These are phyloP conservation scores for Calosoma granatense DNA, from an alignment of 1,140 invertebrate species.

Conservation along the genomic window DNA sequence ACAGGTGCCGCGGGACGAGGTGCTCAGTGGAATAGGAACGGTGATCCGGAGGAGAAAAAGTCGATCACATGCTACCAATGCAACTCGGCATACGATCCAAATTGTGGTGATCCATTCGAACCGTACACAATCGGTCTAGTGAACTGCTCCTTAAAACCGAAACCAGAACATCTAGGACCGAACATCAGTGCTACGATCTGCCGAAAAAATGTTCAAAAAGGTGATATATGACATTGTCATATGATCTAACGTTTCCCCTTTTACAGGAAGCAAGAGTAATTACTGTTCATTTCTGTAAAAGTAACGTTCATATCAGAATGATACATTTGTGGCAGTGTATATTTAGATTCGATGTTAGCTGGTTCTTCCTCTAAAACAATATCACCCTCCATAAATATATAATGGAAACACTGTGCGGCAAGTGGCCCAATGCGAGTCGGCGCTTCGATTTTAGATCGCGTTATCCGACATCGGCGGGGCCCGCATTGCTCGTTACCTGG, in stretches of 20 bases:
- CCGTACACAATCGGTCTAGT: constrained; percentile 67
- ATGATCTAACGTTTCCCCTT: neutral
- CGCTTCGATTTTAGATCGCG: neutral
- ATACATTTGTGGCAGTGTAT: too few species aligned
- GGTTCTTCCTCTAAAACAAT: too few species aligned
- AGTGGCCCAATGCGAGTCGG: too few species aligned
- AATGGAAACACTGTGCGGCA: too few species aligned
- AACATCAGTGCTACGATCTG: constrained; percentile 56
- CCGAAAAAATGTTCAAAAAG: constrained; percentile 64
- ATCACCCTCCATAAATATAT: too few species aligned
- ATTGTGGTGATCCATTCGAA: constrained; percentile 77
- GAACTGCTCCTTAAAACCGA: constrained; percentile 67
- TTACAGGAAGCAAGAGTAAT: too few species aligned
- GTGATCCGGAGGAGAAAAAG: constrained; percentile 13
- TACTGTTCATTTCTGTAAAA: too few species aligned
- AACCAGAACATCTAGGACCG: constrained; percentile 54
- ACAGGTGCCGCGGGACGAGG: neutral
- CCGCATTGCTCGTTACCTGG: neutral
- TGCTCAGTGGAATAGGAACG: neutral
- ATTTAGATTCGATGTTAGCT: too few species aligned
- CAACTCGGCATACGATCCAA: constrained; percentile 73
- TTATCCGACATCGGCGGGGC: neutral
- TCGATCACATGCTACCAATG: constrained; percentile 66
- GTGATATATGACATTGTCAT: constrained; percentile 33
- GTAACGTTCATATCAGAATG: too few species aligned